Percentiles rank a stretch among this genome's conserved stretches.
Evolutionary conservation across 2,797 vertebrate genomes (phyloP).

Genomic region (Brachymystax lenok): DNA sequence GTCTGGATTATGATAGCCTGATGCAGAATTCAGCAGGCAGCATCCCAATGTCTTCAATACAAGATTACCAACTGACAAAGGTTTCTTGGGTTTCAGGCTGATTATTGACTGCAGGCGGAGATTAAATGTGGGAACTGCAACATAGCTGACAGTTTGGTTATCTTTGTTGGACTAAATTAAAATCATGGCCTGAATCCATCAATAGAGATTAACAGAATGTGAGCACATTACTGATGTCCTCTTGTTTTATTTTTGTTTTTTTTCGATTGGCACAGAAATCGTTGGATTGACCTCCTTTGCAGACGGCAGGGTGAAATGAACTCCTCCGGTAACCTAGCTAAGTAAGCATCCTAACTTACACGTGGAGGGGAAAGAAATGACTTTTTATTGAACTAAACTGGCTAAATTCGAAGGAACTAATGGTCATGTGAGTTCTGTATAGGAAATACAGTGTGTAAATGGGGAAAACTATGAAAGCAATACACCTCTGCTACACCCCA

Average conservation of each 20-base stretch:
- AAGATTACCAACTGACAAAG: conserved; percentile 83
- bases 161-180: conserved; percentile 94
- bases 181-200: conserved; percentile 96
- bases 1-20: conserved; percentile 73
- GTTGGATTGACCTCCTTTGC: conserved; percentile 68
- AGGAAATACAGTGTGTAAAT: not conserved
- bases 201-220: conserved; percentile 88
- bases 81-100: conserved; percentile 78
- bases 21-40: conserved; percentile 73
- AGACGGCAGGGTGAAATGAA: conserved; percentile 39
- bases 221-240: conserved; percentile 89
- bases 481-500: not conserved
- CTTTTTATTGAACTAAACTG: conserved; percentile 16
- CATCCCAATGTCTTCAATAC: conserved; percentile 82
- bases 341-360: conserved; percentile 51
- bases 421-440: not conserved
- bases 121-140: conserved; percentile 86
- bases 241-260: conserved; percentile 54
- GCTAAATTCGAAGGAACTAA: conserved; percentile 1
- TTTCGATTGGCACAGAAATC: conserved; percentile 63
- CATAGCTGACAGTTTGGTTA: conserved; percentile 90
- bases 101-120: conserved; percentile 90
- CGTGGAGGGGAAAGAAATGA: not conserved
- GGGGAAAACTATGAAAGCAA: no score
- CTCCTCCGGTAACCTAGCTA: conserved; percentile 29